Base-by-base conservation (phyloP, 2,113 vertebrate species). In the Prochilodus magdalenae region DNA sequence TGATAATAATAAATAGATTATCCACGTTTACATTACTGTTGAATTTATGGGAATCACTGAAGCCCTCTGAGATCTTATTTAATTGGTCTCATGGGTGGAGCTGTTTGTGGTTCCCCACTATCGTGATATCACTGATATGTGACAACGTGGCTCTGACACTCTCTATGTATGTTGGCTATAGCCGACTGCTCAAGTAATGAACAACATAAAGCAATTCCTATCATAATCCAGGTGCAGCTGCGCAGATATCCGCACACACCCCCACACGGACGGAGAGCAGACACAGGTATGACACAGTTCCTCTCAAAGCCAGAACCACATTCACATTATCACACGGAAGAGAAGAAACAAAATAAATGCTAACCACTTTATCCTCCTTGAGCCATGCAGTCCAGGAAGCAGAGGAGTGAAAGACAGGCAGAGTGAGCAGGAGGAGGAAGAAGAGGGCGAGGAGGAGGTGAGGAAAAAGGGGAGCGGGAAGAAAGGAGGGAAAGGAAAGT, bases 361-460 rank as follows among this genome's bases (percentile, higher is more conserved):
- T 99, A 98, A 99, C 98, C 98, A 98, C 97, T 99, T 98, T 99
- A 95, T 98, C 98, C 96, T 98, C 97, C 97, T 99, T 96, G 95
- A 93, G 94, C 94, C 95, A 95, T 96, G 96, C 96, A 96, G 97
- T 97, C 97, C 96, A 93, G 95, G 95, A 96, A 96, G 97, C 97
- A 96, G 92, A 89, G 94, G 90, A 86, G 92, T 90, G 83, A 86
- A 85, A 91, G 90, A 92, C 91, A 93, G 69, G 66, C 70, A 82
- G 70, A 84, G 30, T 33, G 75, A 55, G 44, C 24, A 49, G 67
- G 77, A 59, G 78, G 53, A 33, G 26, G 55, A 62, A 62, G 30
- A 59, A 55, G 70, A 77, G 69, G 44, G 69, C n/a, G 29, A 55
- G 44, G 30, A 49, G 67, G 77, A 59, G 78, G 53, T 40, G 26